Evolutionary conservation across 1,140 invertebrate genomes (phyloP), one percentile per base, ranked within the genome.

Genomic region (Orius insidiosus): DNA sequence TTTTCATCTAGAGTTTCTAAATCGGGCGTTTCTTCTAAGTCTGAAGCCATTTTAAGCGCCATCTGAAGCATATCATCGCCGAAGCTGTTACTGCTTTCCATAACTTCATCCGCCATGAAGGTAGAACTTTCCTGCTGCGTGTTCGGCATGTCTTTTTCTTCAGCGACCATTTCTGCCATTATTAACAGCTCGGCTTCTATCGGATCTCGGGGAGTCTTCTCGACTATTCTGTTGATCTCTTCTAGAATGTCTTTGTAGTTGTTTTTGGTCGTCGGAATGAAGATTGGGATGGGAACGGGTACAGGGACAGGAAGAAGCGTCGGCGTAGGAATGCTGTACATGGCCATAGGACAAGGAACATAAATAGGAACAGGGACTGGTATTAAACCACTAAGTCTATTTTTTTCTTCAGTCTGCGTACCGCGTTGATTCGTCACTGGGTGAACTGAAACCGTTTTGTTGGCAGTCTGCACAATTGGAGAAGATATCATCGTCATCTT

Each of bases 91-190:
- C 71, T 75, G 2, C 69, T 64, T 48, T 70, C 72, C 5, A 69
- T 69, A 5, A 36, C 42, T 43, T 31, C 72, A 51, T 78, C 75
- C 55, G 78, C 75, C 52, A 79, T 76, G 58, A 82, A 74, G 0
- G n/a, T n/a, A n/a, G n/a, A n/a, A n/a, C n/a, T 79, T 82, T 64
- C 83, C 74, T 35, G n/a, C n/a, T n/a, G 70, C 74, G 52, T 82
- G 75, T 50, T 76, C 77, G 39, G 75, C n/a, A n/a, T 67, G 51
- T 86, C 83, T 56, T 82, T 81, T 49, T 84, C 80, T 14, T 76
- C 79, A 5, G 80, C 82, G 1, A 90, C 84, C 75, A 88, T 85
- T 59, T 89, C 85, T 0, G 88, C 88, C 85, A 92, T 90, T 80
- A 90, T 86, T 6, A 93, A 62, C 38, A 93, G 58, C 59, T 93